Evolutionary conservation across 2,113 vertebrate species (phyloP).

Genomic region (Entelurus aequoreus): DNA sequence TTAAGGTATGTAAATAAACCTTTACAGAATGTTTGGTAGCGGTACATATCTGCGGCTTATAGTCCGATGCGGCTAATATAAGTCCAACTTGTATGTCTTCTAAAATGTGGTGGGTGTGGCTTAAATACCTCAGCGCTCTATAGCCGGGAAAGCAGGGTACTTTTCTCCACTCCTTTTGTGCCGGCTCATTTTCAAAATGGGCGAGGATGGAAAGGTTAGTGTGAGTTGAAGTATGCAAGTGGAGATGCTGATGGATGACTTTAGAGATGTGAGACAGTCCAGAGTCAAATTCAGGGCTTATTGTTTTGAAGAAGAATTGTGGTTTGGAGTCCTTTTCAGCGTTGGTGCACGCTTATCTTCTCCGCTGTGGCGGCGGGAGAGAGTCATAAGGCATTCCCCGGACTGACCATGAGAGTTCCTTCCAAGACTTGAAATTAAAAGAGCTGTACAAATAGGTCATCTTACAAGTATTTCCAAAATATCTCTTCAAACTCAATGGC

Average conservation of each 20-base stretch:
- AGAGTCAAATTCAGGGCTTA: constrained; percentile 29
- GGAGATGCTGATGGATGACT: constrained; percentile 24
- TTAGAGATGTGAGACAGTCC: constrained; percentile 37
- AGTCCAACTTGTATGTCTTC: too few relatives aligned
- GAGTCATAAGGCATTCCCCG: constrained; percentile 70
- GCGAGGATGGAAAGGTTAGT: background rate
- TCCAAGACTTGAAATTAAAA: constrained; percentile 63
- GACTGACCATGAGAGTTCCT: constrained; percentile 62
- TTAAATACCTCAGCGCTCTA: too few relatives aligned
- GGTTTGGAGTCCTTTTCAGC: background rate
- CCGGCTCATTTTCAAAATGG: constrained; percentile 50
- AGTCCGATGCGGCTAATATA: too few relatives aligned
- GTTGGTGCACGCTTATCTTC: constrained; percentile 5
- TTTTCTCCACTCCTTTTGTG: constrained; percentile 44
- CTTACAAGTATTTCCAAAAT: constrained; percentile 73
- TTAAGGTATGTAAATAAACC: too few relatives aligned
- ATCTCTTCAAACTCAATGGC: constrained; percentile 72
- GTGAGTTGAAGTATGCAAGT: constrained; percentile 47
- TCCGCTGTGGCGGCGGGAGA: constrained; percentile 47
- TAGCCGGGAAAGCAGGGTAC: too few relatives aligned
- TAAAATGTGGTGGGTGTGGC: too few relatives aligned
- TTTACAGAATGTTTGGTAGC: too few relatives aligned
- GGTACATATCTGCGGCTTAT: too few relatives aligned
- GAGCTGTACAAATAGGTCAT: constrained; percentile 73
- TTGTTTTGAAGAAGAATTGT: constrained; percentile 36